Base-by-base conservation (phyloP, 2,113 vertebrate species). In the Etia nguti region DNA sequence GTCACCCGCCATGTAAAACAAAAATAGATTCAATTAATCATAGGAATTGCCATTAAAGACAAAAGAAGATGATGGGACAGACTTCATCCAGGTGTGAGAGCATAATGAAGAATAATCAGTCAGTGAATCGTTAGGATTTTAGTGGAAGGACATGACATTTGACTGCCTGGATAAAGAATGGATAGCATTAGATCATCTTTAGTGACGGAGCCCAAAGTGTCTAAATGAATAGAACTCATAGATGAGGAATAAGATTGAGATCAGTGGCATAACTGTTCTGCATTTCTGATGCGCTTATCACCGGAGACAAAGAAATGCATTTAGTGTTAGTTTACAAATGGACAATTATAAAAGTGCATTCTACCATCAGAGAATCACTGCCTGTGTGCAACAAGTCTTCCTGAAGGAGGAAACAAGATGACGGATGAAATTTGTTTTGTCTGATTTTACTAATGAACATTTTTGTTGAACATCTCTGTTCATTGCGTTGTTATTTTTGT, bases 21-120 rank as follows among this genome's bases (percentile, higher is more conserved):
- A 94, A 96, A 96, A 95, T 94, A 94, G 93, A 94, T 91, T 80
- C 88, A 92, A 95, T 96, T 95, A 95, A 96, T 96, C 96, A 95
- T 92, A 20, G 38, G 82, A 92, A 94, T 88, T 85, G 83, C 93
- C 82, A 95, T 94, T 95, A 91, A 92, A 89, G 88, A 91, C 85
- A 85, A 88, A 90, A 88, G 62, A 77, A 82, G 88, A 93, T 90
- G 92, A 91, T 81, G 84, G 90, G 86, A 90, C 83, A 70, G 80
- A 84, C 81, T 86, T 57, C 70, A 86, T 86, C 46, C 85, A 87
- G 87, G 90, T 90, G 87, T 85, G 65, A 86, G 79, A 88, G 43
- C 16, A 81, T 91, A 92, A 94, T 92, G 94, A 95, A 93, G 95
- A 95, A 89, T 88, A 92, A 95, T 95, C 88, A 88, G 92, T 86